These are phyloP conservation scores for Spinus pinus DNA, from an alignment of 2,797 vertebrate genomes.

Conservation along the genomic window DNA sequence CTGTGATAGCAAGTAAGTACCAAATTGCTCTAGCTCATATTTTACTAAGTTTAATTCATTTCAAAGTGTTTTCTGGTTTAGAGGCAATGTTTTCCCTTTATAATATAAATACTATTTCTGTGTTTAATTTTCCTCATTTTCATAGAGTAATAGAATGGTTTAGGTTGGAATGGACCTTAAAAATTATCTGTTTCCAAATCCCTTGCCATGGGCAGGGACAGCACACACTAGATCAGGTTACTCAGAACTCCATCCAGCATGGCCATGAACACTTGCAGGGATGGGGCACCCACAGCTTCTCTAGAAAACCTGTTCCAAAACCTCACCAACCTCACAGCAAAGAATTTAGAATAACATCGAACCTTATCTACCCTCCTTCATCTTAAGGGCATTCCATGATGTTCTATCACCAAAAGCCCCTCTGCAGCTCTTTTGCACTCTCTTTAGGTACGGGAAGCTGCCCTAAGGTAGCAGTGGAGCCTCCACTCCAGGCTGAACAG, in stretches of 20 bases:
- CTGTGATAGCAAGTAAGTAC: not conserved
- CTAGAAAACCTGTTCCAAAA: not conserved
- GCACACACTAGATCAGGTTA: rapidly evolving
- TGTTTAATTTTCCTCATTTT: not conserved
- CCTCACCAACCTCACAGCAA: no score
- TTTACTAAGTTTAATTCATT: not conserved
- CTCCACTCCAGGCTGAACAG: not conserved
- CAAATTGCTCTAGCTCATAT: not conserved
- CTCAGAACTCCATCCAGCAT: not conserved
- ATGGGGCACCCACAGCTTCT: not conserved
- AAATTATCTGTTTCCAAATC: not conserved
- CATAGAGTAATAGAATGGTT: not conserved
- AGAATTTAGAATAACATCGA: not conserved
- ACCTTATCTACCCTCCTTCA: not conserved
- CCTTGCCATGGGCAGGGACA: not conserved
- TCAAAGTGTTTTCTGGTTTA: not conserved
- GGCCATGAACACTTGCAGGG: not conserved
- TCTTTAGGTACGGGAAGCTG: rapidly evolving
- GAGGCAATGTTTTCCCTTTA: not conserved
- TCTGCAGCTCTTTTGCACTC: not conserved
- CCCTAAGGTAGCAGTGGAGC: not conserved
- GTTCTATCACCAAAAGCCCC: not conserved
- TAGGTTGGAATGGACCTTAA: not conserved
- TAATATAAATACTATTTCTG: not conserved
- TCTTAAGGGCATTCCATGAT: not conserved